A percentile compares a stretch with the other conserved stretches of the same genome.
These are phyloP conservation scores for Agrilus cyanescens DNA, from an alignment of 2,888 invertebrate genomes.

Conservation along the genomic window DNA sequence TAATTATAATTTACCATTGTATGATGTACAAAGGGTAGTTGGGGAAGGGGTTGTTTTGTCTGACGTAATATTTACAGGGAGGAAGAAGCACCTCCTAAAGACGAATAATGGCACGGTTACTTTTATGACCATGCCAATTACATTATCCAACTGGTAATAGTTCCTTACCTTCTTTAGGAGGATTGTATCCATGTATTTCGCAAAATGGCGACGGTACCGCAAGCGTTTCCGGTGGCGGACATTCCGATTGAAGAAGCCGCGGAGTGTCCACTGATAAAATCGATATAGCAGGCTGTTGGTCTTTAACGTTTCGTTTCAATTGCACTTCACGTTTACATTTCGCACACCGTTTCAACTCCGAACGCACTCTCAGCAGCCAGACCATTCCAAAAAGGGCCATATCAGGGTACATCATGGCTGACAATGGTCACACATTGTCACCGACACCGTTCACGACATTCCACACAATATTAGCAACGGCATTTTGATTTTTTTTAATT, in stretches of 20 bases:
- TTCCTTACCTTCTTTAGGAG: slow-evolving; percentile 42
- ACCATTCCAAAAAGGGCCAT: slow-evolving; percentile 82
- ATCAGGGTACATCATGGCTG: slow-evolving; percentile 33
- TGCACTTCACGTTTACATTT: slow-evolving; percentile 42
- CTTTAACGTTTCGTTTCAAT: slow-evolving; percentile 18
- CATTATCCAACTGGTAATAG: background rate
- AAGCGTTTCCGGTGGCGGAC: slow-evolving; percentile 21
- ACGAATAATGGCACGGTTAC: no score
- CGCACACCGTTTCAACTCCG: slow-evolving; percentile 64
- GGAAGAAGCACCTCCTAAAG: no score
- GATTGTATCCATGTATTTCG: slow-evolving; percentile 46
- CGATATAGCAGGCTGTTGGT: slow-evolving; percentile 28
- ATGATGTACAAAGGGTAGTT: no score
- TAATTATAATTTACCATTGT: no score
- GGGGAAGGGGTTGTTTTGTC: no score
- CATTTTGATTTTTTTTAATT: no score
- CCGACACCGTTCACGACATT: background rate
- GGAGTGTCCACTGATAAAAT: slow-evolving; percentile 42
- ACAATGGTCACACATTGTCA: slow-evolving; percentile 3
- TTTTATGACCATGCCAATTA: background rate
- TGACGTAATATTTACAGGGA: no score
- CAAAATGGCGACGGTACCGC: slow-evolving; percentile 40
- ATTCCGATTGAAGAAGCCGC: slow-evolving; percentile 20
- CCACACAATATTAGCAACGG: no score
- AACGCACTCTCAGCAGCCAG: slow-evolving; percentile 71